These are phyloP conservation scores for Pygocentrus nattereri DNA, from an alignment of 2,797 vertebrate species.

Conservation along the genomic window DNA sequence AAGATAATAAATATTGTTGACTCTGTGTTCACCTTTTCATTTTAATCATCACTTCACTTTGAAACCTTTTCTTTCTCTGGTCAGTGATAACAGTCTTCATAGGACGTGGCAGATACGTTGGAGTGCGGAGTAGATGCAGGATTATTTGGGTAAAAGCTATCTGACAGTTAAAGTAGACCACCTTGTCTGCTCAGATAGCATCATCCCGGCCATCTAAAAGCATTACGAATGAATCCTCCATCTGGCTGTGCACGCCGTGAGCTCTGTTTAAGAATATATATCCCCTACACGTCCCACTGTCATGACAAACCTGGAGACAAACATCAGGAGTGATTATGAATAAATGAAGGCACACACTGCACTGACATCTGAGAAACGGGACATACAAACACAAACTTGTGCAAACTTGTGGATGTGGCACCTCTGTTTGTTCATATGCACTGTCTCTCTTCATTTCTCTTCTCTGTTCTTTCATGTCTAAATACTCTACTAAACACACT, in stretches of 20 bases:
- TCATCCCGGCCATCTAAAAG: conserved; percentile 63
- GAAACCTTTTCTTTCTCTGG: not conserved
- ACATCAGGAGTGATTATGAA: conserved; percentile 50
- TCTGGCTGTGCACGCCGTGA: conserved; percentile 49
- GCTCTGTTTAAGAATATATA: conserved; percentile 65
- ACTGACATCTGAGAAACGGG: conserved; percentile 14
- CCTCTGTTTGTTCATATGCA: not conserved
- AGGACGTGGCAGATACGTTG: conserved; percentile 12
- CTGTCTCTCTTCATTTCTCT: conserved; percentile 5
- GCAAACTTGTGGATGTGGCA: not conserved
- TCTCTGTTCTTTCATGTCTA: not conserved
- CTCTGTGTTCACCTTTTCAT: not conserved
- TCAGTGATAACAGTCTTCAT: not conserved
- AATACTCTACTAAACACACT: conserved; percentile 14
- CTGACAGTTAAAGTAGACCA: conserved; percentile 59
- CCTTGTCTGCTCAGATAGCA: conserved; percentile 70
- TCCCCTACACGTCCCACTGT: conserved; percentile 41
- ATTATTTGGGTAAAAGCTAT: conserved; percentile 53
- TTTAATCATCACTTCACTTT: not conserved
- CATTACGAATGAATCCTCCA: conserved; percentile 67
- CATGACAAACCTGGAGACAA: conserved; percentile 51
- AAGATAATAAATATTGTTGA: not conserved
- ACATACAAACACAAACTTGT: conserved; percentile 14
- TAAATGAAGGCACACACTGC: not conserved
- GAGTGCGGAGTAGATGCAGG: conserved; percentile 28